Percentiles rank a stretch among this genome's conserved stretches.
Evolutionary conservation across 1,140 invertebrate species (phyloP).

Genomic region (Choristoneura fumiferana): DNA sequence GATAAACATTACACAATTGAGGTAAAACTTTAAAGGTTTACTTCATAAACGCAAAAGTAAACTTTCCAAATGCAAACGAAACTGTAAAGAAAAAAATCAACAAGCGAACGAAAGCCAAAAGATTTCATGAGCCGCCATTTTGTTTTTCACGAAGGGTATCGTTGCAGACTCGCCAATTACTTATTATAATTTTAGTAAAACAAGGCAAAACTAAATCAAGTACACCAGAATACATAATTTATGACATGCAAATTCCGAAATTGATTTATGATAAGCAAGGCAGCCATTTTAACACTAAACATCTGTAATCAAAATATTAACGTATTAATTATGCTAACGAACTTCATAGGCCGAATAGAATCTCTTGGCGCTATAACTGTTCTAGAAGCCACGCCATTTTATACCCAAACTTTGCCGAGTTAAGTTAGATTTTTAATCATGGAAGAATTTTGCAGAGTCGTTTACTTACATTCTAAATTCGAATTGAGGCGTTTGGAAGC

Average conservation of each 20-base stretch:
- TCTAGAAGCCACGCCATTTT: conserved; percentile 6
- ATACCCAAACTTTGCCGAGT: not conserved
- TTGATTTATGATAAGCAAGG: conserved; percentile 17
- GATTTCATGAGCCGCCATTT: too few species aligned
- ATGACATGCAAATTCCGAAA: conserved; percentile 11
- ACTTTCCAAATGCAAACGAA: too few species aligned
- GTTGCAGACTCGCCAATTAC: too few species aligned
- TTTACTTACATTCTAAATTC: conserved; percentile 19
- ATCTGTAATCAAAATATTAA: conserved; percentile 37
- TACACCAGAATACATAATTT: conserved; percentile 8
- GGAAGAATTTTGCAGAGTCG: not conserved
- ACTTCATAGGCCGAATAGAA: conserved; percentile 20
- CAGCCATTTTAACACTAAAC: conserved; percentile 23
- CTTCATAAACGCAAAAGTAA: too few species aligned
- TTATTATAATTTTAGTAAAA: not conserved
- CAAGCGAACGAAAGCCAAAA: too few species aligned
- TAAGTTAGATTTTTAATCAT: not conserved
- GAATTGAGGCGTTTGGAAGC: conserved; percentile 26
- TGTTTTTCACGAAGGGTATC: too few species aligned
- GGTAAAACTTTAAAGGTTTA: too few species aligned
- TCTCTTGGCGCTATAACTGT: conserved; percentile 14
- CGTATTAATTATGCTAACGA: conserved; percentile 32
- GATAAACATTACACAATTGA: too few species aligned
- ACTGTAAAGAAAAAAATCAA: too few species aligned
- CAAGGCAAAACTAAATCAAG: conserved; percentile 13